Percentiles rank a stretch among this genome's conserved stretches.
Conservation (phyloP, 1,140 invertebrate genomes). For the Laupala kohalensis region DNA sequence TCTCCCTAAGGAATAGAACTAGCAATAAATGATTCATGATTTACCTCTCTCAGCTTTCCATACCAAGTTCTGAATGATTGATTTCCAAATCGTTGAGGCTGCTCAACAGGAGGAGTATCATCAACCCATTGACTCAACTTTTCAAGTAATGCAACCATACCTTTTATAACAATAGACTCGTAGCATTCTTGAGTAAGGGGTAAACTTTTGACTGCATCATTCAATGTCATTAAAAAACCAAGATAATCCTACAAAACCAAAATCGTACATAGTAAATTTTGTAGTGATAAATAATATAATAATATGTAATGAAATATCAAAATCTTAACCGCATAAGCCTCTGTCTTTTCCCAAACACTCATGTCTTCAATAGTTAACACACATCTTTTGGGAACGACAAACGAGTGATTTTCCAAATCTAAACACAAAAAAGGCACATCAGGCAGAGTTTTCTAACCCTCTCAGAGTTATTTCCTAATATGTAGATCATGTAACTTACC, state of each 20-base stretch:
- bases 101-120: conserved; percentile 79
- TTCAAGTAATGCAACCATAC: conserved; percentile 55
- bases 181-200: conserved; percentile 48
- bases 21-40: conserved; percentile 10
- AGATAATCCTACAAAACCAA: conserved; percentile 56
- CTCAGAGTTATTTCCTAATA: no score
- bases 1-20: no score
- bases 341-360: conserved; percentile 66
- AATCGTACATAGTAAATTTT: background rate
- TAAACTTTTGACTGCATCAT: conserved; percentile 71
- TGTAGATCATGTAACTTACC: no score
- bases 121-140: conserved; percentile 62
- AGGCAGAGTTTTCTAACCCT: no score
- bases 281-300: background rate
- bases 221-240: conserved; percentile 74
- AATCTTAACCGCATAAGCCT: conserved; percentile 57
- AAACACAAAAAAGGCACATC: background rate
- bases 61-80: conserved; percentile 83
- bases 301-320: background rate
- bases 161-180: conserved; percentile 44
- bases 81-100: conserved; percentile 94
- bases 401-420: conserved; percentile 39
- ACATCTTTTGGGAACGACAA: conserved; percentile 48
- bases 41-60: conserved; percentile 60
- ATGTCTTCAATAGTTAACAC: conserved; percentile 60